Percentiles rank a stretch among this genome's conserved stretches.
These are phyloP conservation scores for Melanostigma gelatinosum DNA, from an alignment of 2,113 vertebrate species.

Conservation along the genomic window DNA sequence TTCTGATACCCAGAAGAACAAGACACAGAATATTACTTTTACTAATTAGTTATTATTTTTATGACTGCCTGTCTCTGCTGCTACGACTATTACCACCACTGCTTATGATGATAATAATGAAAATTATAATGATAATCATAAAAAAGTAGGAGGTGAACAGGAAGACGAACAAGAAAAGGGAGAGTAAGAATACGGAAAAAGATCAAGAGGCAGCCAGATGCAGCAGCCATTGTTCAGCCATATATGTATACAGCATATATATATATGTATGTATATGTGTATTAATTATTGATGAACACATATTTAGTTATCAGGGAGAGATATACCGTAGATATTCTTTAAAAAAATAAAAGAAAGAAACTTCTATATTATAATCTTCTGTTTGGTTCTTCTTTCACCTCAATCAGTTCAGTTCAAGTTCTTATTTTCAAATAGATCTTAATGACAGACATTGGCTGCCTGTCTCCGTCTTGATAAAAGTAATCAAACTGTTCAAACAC, in stretches of 20 bases:
- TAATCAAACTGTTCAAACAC: background rate
- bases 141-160: conserved; percentile 14
- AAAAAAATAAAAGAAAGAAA: too few species aligned
- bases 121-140: background rate
- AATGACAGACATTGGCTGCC: too few species aligned
- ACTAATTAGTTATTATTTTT: conserved; percentile 18
- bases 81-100: background rate
- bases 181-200: background rate
- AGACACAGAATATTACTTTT: conserved; percentile 23
- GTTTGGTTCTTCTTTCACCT: background rate
- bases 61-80: background rate
- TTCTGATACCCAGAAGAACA: background rate
- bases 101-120: conserved; percentile 1
- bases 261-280: background rate
- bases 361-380: background rate
- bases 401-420: background rate
- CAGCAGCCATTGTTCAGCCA: background rate
- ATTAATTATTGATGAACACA: too few species aligned
- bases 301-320: too few species aligned
- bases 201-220: background rate
- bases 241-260: background rate
- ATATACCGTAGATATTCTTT: too few species aligned
- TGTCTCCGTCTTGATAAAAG: too few species aligned
- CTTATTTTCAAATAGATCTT: background rate
- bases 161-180: background rate